Conservation (phyloP, 2,113 vertebrate species). For the Pomatostomus ruficeps region DNA sequence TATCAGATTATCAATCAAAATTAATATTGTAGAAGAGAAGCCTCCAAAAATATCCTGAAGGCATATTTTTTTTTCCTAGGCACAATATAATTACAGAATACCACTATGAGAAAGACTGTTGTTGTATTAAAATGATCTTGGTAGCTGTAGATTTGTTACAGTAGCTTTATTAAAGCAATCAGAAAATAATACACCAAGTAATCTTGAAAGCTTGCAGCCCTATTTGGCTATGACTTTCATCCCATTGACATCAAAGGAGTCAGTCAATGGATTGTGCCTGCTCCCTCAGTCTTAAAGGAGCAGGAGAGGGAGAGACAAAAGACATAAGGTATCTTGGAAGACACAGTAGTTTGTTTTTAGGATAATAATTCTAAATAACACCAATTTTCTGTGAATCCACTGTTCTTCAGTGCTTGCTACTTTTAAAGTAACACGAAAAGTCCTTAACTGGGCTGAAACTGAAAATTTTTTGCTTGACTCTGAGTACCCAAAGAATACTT, state of each 20-base stretch:
- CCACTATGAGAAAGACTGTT: neutral
- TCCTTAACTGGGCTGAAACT: neutral
- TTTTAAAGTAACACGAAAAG: neutral
- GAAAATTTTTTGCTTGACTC: neutral
- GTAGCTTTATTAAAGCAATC: neutral
- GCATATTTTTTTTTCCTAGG: neutral
- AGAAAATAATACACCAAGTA: neutral
- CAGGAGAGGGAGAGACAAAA: neutral
- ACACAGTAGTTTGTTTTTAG: neutral
- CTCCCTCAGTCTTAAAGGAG: neutral
- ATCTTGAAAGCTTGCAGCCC: neutral
- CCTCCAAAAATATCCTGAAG: neutral
- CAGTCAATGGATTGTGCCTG: neutral
- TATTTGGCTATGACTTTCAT: neutral
- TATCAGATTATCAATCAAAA: neutral
- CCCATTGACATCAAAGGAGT: conserved; percentile 14
- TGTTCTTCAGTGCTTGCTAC: neutral
- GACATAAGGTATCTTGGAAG: neutral
- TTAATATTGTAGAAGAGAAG: neutral
- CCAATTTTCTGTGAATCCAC: neutral
- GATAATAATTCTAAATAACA: neutral
- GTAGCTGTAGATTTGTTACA: neutral
- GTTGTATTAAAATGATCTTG: neutral
- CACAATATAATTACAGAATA: neutral
- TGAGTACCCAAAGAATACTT: neutral